These are phyloP conservation scores for Clunio marinus DNA, from an alignment of 2,888 invertebrate genomes.

Conservation along the genomic window DNA sequence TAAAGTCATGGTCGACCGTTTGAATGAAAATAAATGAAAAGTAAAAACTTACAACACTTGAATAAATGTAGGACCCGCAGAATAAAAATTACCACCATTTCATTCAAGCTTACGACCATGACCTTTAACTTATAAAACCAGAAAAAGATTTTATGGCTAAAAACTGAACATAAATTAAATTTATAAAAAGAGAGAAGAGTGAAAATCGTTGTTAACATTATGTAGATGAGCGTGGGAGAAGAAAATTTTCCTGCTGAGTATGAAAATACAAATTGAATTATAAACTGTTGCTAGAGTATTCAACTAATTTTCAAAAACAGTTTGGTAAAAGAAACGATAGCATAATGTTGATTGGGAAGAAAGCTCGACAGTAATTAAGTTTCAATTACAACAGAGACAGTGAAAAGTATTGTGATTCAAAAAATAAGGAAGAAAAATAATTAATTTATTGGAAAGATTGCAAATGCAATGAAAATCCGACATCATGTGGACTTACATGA, in stretches of 20 bases:
- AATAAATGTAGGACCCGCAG: too few species aligned
- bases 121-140: background rate
- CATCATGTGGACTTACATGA: conserved; percentile 68
- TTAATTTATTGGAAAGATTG: too few species aligned
- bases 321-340: conserved; percentile 2
- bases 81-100: background rate
- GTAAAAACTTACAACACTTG: background rate
- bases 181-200: too few species aligned
- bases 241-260: background rate
- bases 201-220: conserved; percentile 4
- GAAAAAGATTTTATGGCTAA: background rate
- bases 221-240: background rate
- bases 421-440: background rate
- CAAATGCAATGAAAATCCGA: conserved; percentile 27
- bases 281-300: too few species aligned
- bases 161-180: conserved; percentile 1
- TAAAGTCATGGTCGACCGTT: too few species aligned
- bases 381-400: background rate
- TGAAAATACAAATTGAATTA: conserved; percentile 1
- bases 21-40: background rate
- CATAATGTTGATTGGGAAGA: background rate
- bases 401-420: background rate
- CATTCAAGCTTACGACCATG: background rate
- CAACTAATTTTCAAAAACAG: background rate
- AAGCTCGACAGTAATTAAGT: background rate